phyloP scores from a whole-genome alignment of 2,888 invertebrate genomes.

The Amphipoea lucens region DNA sequence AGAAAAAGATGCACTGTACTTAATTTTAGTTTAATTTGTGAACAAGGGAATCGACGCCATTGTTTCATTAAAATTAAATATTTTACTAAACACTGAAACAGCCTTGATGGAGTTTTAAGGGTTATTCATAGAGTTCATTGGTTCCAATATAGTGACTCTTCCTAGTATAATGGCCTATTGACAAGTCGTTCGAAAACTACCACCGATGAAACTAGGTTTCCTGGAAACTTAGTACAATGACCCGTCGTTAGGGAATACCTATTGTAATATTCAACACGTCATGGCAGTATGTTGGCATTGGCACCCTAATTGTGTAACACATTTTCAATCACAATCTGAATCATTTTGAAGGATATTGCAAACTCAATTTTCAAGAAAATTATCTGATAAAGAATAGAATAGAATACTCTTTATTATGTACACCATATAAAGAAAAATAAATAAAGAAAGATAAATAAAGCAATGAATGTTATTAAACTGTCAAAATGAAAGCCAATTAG shows the following conservation, averaged over 20 bases:
- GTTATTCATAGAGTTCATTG: not conserved
- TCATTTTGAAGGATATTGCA: too few species aligned
- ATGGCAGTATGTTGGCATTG: not conserved
- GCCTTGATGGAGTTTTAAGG: not conserved
- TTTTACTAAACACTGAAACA: not conserved
- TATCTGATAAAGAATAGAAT: not conserved
- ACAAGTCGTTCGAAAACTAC: not conserved
- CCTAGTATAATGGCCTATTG: not conserved
- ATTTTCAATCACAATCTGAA: too few species aligned
- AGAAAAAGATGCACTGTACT: too few species aligned
- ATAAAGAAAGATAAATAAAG: too few species aligned
- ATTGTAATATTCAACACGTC: not conserved
- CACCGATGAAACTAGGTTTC: constrained; percentile 3
- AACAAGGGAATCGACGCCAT: too few species aligned
- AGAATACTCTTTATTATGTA: too few species aligned
- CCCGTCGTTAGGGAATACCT: not conserved
- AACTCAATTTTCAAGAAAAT: not conserved
- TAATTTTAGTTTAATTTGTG: too few species aligned
- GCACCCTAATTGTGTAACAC: too few species aligned
- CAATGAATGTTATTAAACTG: not conserved
- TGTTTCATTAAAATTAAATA: not conserved
- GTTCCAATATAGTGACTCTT: not conserved
- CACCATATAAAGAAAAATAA: too few species aligned
- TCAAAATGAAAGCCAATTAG: not conserved
- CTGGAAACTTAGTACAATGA: not conserved